A percentile compares a stretch with the other conserved stretches of the same genome.
These are phyloP conservation scores for Crotalus tigris DNA, from an alignment of 2,113 vertebrate genomes.

Conservation along the genomic window DNA sequence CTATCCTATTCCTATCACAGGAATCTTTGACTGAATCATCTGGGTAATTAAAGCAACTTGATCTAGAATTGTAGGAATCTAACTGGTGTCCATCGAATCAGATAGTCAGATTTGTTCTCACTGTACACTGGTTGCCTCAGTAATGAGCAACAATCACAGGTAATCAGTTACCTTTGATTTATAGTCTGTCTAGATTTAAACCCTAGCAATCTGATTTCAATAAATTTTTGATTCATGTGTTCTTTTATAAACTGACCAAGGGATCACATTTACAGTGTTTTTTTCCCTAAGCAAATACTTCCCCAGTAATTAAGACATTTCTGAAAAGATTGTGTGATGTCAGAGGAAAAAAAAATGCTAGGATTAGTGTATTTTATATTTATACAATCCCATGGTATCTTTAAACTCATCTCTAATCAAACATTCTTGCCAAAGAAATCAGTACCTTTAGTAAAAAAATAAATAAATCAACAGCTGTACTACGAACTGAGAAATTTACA, in stretches of 20 bases:
- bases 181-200: neutral
- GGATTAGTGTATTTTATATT: neutral
- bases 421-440: neutral
- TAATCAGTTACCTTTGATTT: neutral
- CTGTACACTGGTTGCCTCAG: neutral
- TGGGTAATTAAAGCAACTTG: neutral
- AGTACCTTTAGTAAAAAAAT: neutral
- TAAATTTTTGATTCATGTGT: neutral
- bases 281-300: neutral
- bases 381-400: neutral
- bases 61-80: neutral
- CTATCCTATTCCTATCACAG: neutral
- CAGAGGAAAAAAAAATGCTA: neutral
- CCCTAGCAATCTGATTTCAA: neutral
- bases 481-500: neutral
- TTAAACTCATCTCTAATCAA: neutral
- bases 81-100: neutral
- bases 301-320: too few species aligned
- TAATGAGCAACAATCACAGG: neutral
- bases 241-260: neutral
- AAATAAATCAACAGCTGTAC: neutral
- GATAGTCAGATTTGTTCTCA: neutral
- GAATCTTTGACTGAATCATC: neutral
- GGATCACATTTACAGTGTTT: neutral
- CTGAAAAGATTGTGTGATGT: neutral